Base-by-base conservation (phyloP, 2,888 invertebrate species). In the Odontocolon sp. region DNA sequence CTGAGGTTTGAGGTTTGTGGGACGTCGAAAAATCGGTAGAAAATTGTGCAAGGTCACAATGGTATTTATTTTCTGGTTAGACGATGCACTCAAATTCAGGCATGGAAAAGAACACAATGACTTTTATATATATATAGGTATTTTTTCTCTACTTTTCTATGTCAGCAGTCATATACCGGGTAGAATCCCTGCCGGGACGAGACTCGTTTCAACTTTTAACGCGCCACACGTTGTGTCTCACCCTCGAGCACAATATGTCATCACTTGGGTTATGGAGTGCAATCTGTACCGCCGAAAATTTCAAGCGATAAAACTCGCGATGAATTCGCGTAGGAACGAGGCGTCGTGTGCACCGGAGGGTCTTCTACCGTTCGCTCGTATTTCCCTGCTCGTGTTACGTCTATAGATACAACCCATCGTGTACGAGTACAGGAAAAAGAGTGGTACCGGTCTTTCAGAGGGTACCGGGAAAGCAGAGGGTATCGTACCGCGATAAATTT, bases 401-500 rank as follows among this genome's bases (percentile, higher is more conserved):
- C 50, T 74, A 56, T 63, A 52, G 50, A n/a, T 50, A 59, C 21
- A 33, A 2, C 36, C 8, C n/a, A 4, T 14, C 8, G 4, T 14
- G 31, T 18, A n/a, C 9, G 54, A 9, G n/a, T 18, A 45, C 45
- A 26, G 54, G 72, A 50, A 54, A 45, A 67, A 66, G 72, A 14
- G 31, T 33, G 50, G 47, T 52, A 56, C 21, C 33, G 66, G 52
- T 66, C 66, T 77, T 80, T 71, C n/a, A n/a, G n/a, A n/a, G 75
- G 59, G 31, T 68, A 61, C 54, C 67, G 59, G 59, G 54, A 61
- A 54, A 66, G 16, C 52, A 50, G 69, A 63, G 52, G 61, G 79
- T 79, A 80, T 79, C 80, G 79, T 73, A 66, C 71, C 31, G 45
- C 78, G 68, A 74, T 77, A 77, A 80, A 80, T 80, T 79, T 80